Evolutionary conservation across 2,113 vertebrate species (phyloP), one percentile per base, ranked within the genome.

Genomic region (Motacilla tschutschensis): DNA sequence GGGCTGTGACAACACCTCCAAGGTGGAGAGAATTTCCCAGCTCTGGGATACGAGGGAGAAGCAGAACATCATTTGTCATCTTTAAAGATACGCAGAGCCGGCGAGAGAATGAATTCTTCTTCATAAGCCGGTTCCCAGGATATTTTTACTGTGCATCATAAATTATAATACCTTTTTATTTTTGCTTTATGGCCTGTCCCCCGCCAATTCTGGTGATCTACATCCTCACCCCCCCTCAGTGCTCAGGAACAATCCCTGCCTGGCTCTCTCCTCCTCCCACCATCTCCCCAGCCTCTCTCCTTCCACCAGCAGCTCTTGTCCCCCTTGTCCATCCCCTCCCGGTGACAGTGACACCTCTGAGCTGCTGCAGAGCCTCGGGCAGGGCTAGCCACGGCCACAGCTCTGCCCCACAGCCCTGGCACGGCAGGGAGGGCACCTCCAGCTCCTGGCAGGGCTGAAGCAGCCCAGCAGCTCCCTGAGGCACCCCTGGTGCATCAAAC

Each of bases 101-200:
- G 91, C 20, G 38, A 87, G 84, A 91, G 91, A 89, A 91, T 69
- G 88, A 94, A 89, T 89, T 91, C 83, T 83, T 83, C 85, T 54
- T 91, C 78, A 84, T 93, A 81, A 70, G 57, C 82, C 69, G 26
- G 75, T 86, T 92, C 91, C 93, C 79, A 67, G 70, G 77, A 33
- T 91, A 79, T 87, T 94, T 93, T 95, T 94, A 94, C 88, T 92
- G 92, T 70, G 48, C 76, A 78, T 85, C 95, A 92, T 96, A 94
- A 96, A 97, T 96, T 94, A 94, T 82, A 93, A 89, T 92, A 94
- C 93, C 91, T 70, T 89, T 95, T 95, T 93, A 94, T 93, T 94
- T 94, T 92, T 85, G n/a, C 91, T 96, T 96, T 95, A 97, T 92
- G 76, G 92, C 90, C 90, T 94, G 93, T 96, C 93, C 92, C 93